Evolutionary conservation across 2,888 invertebrate species (phyloP).

Genomic region (Lepidochrysops patricia): DNA sequence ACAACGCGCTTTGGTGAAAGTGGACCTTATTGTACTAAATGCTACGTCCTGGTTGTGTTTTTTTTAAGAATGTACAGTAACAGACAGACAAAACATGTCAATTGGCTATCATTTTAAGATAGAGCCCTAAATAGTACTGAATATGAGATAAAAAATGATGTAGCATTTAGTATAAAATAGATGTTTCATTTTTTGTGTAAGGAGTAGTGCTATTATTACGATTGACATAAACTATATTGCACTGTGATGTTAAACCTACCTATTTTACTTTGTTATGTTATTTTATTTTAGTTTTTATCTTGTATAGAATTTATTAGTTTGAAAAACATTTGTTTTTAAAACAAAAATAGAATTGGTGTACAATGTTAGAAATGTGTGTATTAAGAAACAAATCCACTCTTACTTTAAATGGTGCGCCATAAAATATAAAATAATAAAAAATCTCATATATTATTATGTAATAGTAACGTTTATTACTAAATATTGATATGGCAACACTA

Average conservation of each 20-base stretch:
- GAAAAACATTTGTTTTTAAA: neutral
- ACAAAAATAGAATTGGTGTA: neutral
- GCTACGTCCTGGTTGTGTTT: neutral
- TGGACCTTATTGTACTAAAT: constrained; percentile 3
- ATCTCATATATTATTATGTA: too few relatives aligned
- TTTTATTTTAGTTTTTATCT: neutral
- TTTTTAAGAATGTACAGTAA: neutral
- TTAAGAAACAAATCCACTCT: neutral
- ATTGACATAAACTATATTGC: constrained; percentile 30
- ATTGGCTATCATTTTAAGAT: too few relatives aligned
- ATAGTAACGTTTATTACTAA: too few relatives aligned
- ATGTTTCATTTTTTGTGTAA: constrained; percentile 5
- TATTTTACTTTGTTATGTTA: constrained; percentile 39
- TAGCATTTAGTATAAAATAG: constrained; percentile 3
- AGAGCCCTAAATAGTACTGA: neutral
- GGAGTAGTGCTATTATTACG: constrained; percentile 19
- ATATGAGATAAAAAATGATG: neutral
- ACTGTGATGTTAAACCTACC: constrained; percentile 49
- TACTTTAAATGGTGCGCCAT: neutral
- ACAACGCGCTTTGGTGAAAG: too few relatives aligned
- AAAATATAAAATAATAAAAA: too few relatives aligned
- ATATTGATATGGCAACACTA: neutral
- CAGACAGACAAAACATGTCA: too few relatives aligned
- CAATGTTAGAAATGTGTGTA: neutral
- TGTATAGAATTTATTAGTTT: neutral